A percentile compares a stretch with the other conserved stretches of the same genome.
Conservation (phyloP, 2,113 vertebrate species). For the Hyla sarda region DNA sequence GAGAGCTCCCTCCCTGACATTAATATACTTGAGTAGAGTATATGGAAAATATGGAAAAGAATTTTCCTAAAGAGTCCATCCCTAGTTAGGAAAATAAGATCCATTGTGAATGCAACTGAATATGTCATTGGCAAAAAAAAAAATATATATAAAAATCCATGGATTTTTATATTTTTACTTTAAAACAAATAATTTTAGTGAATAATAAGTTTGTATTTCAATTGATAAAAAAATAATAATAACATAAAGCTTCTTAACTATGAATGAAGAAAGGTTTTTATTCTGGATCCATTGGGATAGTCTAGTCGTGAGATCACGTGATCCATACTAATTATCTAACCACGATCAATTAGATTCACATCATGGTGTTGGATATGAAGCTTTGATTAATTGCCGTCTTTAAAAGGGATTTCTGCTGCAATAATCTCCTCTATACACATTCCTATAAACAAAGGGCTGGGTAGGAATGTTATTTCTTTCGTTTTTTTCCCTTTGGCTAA, state of each 20-base stretch:
- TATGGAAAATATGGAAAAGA: too few relatives aligned
- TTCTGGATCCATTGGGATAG: conserved; percentile 37
- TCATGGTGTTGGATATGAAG: conserved; percentile 27
- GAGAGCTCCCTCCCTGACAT: too few relatives aligned
- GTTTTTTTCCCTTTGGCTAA: conserved; percentile 63
- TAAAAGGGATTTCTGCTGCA: conserved; percentile 61
- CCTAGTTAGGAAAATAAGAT: too few relatives aligned
- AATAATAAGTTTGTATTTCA: too few relatives aligned
- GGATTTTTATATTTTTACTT: background rate
- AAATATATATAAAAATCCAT: background rate
- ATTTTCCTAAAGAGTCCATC: too few relatives aligned
- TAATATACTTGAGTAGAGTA: too few relatives aligned
- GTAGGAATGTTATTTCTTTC: conserved; percentile 62
- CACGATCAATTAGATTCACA: conserved; percentile 56
- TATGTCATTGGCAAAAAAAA: background rate
- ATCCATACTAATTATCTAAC: conserved; percentile 45
- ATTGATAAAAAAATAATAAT: background rate
- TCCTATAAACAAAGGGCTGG: conserved; percentile 42
- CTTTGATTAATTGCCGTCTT: conserved; percentile 22
- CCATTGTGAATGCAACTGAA: background rate
- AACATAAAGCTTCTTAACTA: background rate
- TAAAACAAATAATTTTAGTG: too few relatives aligned
- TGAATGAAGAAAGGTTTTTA: background rate
- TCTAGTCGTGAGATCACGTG: conserved; percentile 49
- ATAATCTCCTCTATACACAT: conserved; percentile 55